Base-by-base conservation (phyloP, 92 coral and sea anemone genomes). In the Epizoanthus rinbou region DNA sequence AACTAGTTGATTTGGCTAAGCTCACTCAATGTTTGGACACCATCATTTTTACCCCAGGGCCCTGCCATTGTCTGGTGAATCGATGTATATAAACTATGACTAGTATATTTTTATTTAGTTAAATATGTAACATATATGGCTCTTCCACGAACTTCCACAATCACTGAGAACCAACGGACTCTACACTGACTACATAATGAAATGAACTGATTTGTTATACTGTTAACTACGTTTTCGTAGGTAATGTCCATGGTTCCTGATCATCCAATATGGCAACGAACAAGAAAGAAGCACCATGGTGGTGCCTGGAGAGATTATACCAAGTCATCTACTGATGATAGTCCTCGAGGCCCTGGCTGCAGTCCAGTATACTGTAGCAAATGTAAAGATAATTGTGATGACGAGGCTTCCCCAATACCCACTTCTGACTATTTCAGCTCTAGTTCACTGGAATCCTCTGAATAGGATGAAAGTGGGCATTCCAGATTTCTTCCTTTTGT, bases 321-420 rank as follows among this genome's bases (percentile, higher is more conserved):
- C 58, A 81, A 75, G 50, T 81, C 88, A 24, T 79, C 91, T 3
- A 73, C 57, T 41, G 91, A 89, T 24, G 94, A 93, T 60, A 97
- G 97, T 73, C 99, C 99, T 22, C 86, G 98, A 76, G 99, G 99
- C 8, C 99, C 98, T 37, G 98, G 93, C 70, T 87, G 97, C 39
- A 95, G 93, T 54, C 99, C 99, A 3, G 87, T 92, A 24, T 88
- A 86, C 68, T 97, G 99, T 70, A 85, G 85, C 67, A 86, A 92
- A 83, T 97, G 99, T 82, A 81, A 87, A 28, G 88, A 75, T 33
- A 74, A 76, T 57, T 53, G 82, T 23, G 86, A 80, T n/a, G 73
- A 74, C 15, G 68, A 35, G 10, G 76, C 86, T 64, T 89, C 98
- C 5, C 95, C 93, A 24, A 60, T 86, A 65, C 62, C 86, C 47